Evolutionary conservation across 2,797 vertebrate species (phyloP), one percentile per base, ranked within the genome.

Genomic region (Enteromius viviparus): DNA sequence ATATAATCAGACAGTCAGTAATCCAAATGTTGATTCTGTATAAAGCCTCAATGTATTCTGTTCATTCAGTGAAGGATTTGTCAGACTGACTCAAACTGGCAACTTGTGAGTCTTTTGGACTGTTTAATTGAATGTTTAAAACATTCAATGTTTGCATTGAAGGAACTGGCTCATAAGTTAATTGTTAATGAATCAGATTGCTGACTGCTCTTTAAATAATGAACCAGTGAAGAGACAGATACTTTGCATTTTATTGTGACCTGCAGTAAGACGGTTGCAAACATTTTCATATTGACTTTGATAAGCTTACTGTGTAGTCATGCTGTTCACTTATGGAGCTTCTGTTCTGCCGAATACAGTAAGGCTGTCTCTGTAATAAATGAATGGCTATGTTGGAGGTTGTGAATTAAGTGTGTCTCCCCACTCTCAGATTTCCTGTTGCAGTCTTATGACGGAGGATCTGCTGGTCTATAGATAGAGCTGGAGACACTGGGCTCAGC

Each of bases 401-500:
- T 75, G 81, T 71, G 34, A 79, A 68, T 75, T 83, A 60, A 60
- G 64, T 76, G 79, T 49, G 60, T 79, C 53, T 78, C 64, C 60
- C 75, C 65, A 53, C 60, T 34, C 83, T 87, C 85, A 84, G 79
- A 82, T 87, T 87, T 84, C 85, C 77, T 78, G 42, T 69, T 70
- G 69, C 51, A 51, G 83, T 79, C 85, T 84, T 64, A 81, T 87
- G 83, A 84, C 32, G 81, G 86, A 90, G 86, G 84, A 89, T 85
- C 88, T 88, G 74, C 83, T 78, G 80, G 76, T 68, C 94, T 96
- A 95, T 94, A 95, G 90, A 95, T 95, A 95, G 95, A 78, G 90
- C 88, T 88, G 85, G 89, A 93, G 90, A 92, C 91, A 87, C 89
- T 88, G 89, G 90, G 89, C 91, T 94, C 92, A 94, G 93, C 93